Conservation (phyloP, 2,797 vertebrate species). For the Labeo calbasu region DNA sequence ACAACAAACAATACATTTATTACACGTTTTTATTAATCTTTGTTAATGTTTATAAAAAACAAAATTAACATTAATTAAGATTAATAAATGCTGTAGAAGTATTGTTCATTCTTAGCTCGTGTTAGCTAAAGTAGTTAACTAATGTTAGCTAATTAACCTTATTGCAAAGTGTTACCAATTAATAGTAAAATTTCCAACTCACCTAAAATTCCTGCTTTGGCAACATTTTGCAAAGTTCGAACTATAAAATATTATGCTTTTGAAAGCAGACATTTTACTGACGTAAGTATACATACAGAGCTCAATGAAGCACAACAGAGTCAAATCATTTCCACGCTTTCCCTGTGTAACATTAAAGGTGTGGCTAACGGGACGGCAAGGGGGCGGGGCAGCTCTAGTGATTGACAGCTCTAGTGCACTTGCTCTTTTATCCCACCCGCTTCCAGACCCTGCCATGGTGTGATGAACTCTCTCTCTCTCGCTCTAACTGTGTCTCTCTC, state of each 20-base stretch:
- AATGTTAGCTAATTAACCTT: too few species aligned
- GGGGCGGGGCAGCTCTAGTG: not conserved
- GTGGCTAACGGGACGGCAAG: not conserved
- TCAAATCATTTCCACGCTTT: not conserved
- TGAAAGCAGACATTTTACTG: conserved; percentile 55
- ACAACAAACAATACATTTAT: too few species aligned
- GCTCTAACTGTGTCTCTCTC: conserved; percentile 2
- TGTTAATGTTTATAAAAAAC: too few species aligned
- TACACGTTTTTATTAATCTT: too few species aligned
- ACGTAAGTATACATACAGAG: conserved; percentile 40
- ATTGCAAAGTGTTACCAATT: too few species aligned
- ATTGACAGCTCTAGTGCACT: not conserved
- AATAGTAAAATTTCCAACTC: conserved; percentile 52
- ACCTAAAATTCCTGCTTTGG: conserved; percentile 67
- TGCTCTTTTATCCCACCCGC: not conserved
- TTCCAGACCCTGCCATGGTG: not conserved
- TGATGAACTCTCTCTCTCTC: not conserved
- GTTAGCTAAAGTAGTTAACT: too few species aligned
- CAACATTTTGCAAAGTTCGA: conserved; percentile 51
- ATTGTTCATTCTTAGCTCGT: too few species aligned
- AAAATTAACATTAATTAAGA: too few species aligned
- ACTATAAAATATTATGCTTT: conserved; percentile 51
- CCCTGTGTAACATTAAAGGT: not conserved
- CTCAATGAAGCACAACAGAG: not conserved
- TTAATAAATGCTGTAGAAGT: too few species aligned